phyloP scores from a whole-genome alignment of 2,797 vertebrate genomes.

The Enteromius mattozi region DNA sequence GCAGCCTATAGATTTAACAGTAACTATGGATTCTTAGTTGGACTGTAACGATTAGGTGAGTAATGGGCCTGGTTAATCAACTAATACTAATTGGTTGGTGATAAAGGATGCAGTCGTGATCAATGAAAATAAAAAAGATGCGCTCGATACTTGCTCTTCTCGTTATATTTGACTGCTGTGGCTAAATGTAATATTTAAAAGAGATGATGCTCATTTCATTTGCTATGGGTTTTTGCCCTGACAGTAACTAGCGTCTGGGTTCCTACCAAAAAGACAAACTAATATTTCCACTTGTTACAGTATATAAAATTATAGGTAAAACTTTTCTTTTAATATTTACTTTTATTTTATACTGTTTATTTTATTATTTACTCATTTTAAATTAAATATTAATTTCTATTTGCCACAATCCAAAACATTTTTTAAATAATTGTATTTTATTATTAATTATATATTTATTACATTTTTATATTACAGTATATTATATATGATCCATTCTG shows the following conservation, averaged over 20 bases:
- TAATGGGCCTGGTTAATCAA: slow-evolving; percentile 60
- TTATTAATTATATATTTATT: neutral
- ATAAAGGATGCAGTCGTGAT: slow-evolving; percentile 45
- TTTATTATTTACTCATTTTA: neutral
- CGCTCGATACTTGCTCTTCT: slow-evolving; percentile 29
- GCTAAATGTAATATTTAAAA: slow-evolving; percentile 32
- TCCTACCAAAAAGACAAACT: neutral
- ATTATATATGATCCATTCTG: neutral
- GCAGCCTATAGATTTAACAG: slow-evolving; percentile 62
- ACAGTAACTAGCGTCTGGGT: neutral
- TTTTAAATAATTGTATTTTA: too few relatives aligned
- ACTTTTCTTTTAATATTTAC: too few relatives aligned
- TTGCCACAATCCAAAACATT: too few relatives aligned
- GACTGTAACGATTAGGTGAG: slow-evolving; percentile 52
- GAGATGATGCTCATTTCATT: slow-evolving; percentile 1
- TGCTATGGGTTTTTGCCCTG: neutral
- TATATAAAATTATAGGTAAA: too few relatives aligned
- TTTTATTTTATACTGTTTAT: neutral
- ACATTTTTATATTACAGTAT: neutral
- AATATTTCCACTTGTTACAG: neutral
- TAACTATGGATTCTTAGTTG: slow-evolving; percentile 61
- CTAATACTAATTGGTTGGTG: slow-evolving; percentile 57
- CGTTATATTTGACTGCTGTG: neutral
- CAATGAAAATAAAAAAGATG: slow-evolving; percentile 40
- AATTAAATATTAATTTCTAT: neutral